A percentile compares a stretch with the other conserved stretches of the same genome.
Conservation (phyloP, 1,140 invertebrate genomes). For the Branchinecta lynchi region DNA sequence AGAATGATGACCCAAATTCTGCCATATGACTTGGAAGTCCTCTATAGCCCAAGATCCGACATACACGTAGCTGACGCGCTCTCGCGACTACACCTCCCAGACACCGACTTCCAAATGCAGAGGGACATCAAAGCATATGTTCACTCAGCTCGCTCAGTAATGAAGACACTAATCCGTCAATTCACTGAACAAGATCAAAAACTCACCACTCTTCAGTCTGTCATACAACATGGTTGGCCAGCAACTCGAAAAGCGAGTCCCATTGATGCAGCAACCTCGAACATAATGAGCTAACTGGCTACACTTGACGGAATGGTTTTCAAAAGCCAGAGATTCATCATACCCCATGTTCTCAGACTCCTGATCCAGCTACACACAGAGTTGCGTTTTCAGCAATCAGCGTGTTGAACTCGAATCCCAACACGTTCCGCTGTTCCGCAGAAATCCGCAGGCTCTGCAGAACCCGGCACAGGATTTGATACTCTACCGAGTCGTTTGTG, state of each 20-base stretch:
- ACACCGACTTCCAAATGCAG: conserved; percentile 8
- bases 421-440: no score
- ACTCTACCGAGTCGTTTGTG: no score
- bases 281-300: not conserved
- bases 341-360: not conserved
- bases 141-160: not conserved
- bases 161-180: conserved; percentile 10
- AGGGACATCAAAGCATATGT: conserved; percentile 6
- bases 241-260: not conserved
- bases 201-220: conserved; percentile 5
- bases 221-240: conserved; percentile 8
- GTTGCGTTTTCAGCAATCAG: no score
- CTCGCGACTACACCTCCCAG: conserved; percentile 8
- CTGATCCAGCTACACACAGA: not conserved
- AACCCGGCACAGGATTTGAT: no score
- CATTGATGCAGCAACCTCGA: conserved; percentile 1
- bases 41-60: conserved; percentile 4
- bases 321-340: conserved; percentile 5
- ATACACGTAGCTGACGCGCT: conserved; percentile 4
- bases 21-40: conserved; percentile 5
- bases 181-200: not conserved
- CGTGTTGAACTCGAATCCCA: no score
- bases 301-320: conserved; percentile 1
- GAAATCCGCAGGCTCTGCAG: no score
- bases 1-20: conserved; percentile 6